Evolutionary conservation across 2,113 vertebrate genomes (phyloP).

Genomic region (Tachycineta bicolor): DNA sequence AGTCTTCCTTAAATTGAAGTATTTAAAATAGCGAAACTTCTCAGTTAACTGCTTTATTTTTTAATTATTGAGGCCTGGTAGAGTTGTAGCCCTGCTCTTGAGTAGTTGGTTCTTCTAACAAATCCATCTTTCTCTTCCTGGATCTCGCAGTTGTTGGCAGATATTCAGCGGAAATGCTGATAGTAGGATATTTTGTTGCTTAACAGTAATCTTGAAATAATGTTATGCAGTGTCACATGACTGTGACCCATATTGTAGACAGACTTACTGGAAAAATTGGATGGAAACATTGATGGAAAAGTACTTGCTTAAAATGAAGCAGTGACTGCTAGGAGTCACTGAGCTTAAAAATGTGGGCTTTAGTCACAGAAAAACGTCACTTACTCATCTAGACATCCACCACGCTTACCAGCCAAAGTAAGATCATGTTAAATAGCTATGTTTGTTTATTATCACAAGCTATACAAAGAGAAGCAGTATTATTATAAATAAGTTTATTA

Average conservation of each 20-base stretch:
- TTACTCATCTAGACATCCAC: accelerated
- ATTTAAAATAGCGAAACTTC: background rate
- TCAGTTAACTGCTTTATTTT: accelerated
- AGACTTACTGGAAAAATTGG: background rate
- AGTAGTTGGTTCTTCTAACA: background rate
- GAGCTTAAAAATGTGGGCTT: background rate
- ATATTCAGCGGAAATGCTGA: background rate
- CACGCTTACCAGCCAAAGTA: accelerated
- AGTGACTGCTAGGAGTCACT: background rate
- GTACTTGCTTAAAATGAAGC: background rate
- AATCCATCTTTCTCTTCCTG: background rate
- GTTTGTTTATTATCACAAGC: accelerated
- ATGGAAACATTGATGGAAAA: background rate
- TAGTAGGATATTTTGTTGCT: background rate
- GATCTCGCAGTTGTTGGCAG: background rate
- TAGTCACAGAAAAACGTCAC: background rate
- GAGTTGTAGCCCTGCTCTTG: background rate
- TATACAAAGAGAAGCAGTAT: background rate
- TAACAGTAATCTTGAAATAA: background rate
- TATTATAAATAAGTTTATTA: background rate
- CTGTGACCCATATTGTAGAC: accelerated
- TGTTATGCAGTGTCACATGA: accelerated
- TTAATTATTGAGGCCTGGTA: background rate
- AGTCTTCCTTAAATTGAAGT: accelerated
- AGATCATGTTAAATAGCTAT: accelerated